phyloP scores from a whole-genome alignment of 2,888 invertebrate genomes.

The Lingula anatina region DNA sequence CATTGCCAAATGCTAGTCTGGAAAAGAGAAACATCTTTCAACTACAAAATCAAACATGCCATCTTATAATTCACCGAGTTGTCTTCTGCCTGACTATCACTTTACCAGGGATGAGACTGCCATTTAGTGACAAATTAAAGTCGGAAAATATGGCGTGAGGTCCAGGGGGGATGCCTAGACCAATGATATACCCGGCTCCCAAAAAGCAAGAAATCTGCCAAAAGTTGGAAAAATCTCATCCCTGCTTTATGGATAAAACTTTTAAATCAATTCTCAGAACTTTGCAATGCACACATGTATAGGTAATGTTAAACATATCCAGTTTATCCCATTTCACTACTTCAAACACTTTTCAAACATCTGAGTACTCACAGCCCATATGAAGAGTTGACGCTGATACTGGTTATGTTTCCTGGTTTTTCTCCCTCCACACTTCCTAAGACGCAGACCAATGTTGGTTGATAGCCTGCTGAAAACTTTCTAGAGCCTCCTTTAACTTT shows the following conservation, averaged over 20 bases:
- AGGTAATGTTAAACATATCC: no score
- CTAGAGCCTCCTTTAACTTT: conserved; percentile 69
- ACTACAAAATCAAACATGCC: neutral
- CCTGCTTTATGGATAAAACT: no score
- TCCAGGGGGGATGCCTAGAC: no score
- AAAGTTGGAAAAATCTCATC: no score
- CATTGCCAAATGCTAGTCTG: conserved; percentile 96
- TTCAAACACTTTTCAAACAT: no score
- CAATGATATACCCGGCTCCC: no score
- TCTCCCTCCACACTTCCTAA: conserved; percentile 72
- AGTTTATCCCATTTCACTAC: no score
- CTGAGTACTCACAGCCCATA: conserved; percentile 86
- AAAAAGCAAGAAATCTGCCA: no score
- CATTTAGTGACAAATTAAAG: neutral
- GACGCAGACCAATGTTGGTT: conserved; percentile 89
- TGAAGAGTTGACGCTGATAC: conserved; percentile 89
- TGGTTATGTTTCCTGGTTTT: conserved; percentile 78
- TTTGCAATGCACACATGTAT: no score
- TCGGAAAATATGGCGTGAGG: neutral
- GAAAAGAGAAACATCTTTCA: conserved; percentile 19
- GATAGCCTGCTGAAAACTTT: conserved; percentile 90
- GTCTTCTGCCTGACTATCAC: no score
- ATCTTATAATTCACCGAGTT: neutral
- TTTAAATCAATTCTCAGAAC: no score
- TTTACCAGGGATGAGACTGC: no score